phyloP scores from a whole-genome alignment of 1,140 invertebrate genomes.

The Oppia nitens region DNA sequence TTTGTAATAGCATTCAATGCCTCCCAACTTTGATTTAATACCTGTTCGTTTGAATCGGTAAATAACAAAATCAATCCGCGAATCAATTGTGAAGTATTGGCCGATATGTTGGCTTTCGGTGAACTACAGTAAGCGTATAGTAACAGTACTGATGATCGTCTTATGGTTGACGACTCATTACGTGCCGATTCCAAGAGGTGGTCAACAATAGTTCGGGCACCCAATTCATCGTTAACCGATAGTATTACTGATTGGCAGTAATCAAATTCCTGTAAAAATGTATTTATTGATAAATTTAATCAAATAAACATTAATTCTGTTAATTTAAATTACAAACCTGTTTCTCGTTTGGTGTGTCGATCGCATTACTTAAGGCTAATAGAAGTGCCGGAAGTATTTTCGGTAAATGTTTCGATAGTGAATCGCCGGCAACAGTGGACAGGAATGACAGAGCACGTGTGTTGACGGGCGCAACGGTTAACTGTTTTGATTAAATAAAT shows the following conservation, averaged over 20 bases:
- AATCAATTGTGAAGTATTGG: constrained; percentile 64
- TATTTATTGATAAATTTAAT: not conserved
- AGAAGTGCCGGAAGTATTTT: constrained; percentile 81
- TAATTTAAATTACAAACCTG: constrained; percentile 31
- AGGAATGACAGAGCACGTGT: constrained; percentile 80
- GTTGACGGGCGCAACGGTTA: constrained; percentile 67
- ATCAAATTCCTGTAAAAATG: constrained; percentile 46
- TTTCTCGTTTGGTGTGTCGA: constrained; percentile 44
- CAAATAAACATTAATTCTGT: not conserved
- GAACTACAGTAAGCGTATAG: constrained; percentile 75
- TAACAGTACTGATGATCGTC: constrained; percentile 63
- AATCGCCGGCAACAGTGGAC: constrained; percentile 78
- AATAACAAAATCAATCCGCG: constrained; percentile 70
- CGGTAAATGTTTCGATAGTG: constrained; percentile 71
- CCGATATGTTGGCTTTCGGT: constrained; percentile 58
- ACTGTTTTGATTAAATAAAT: constrained; percentile 29
- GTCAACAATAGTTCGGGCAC: constrained; percentile 71
- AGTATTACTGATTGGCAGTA: constrained; percentile 84
- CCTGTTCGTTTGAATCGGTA: constrained; percentile 56
- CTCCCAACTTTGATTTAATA: constrained; percentile 71
- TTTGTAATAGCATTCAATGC: constrained; percentile 77
- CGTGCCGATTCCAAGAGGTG: constrained; percentile 64
- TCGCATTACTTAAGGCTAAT: constrained; percentile 44
- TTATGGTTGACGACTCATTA: constrained; percentile 35
- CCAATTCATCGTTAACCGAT: constrained; percentile 69